Evolutionary conservation across 2,888 invertebrate genomes (phyloP), one percentile per base, ranked within the genome.

Genomic region (Nesidiocoris tenuis): DNA sequence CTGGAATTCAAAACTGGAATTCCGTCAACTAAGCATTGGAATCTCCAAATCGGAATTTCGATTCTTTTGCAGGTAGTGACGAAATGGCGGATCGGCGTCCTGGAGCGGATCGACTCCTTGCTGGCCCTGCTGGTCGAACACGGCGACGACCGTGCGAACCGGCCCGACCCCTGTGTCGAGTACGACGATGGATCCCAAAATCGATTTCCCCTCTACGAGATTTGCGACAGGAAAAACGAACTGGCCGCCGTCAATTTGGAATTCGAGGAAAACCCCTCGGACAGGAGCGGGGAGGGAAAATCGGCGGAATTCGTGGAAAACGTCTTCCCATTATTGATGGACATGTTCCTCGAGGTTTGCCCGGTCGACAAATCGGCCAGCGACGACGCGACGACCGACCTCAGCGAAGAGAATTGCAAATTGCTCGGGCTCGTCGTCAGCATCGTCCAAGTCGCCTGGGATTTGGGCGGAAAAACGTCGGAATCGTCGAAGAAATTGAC

Each of bases 331-430:
- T 84, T 95, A 22, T 85, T 95, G 74, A 87, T 91, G 82, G 93
- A 94, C 82, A 91, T 91, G 67, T 95, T 95, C 94, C 83, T 93
- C 22, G 95, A 95, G 86, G 90, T 90, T 16, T 86, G 88, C 65
- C 90, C 92, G 0, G 16, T 57, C 1, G 74, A 74, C n/a, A 74
- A 55, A n/a, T 21, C 63, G 2, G 19, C 56, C 5, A 65, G 17
- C 24, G n/a, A n/a, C n/a, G 59, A 57, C 12, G 5, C 25, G 21
- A 61, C 72, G 19, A 72, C 63, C 16, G 16, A 25, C 0, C 64
- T 74, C 22, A 65, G 55, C 23, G 74, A 74, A 57, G 74, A 74
- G 23, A 39, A 24, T 19, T 56, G 23, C 21, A 39, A 65, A 17
- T 23, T 74, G 2, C 24, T 74, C 12, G 17, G 16, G 2, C 25